Conservation (phyloP, 2,888 invertebrate genomes). For the Monochamus alternatus region DNA sequence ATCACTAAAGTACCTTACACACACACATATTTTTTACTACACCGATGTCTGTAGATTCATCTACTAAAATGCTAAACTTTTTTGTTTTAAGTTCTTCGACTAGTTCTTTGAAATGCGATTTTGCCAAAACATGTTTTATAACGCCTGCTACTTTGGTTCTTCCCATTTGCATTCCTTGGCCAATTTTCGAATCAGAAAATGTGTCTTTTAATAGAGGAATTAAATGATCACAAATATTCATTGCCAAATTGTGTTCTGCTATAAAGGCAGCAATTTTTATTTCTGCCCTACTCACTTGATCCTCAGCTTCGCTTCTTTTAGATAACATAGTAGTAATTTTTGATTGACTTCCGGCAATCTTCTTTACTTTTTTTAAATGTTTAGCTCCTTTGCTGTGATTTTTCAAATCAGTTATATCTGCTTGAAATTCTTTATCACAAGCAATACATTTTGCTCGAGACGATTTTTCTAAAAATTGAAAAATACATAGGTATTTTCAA, state of each 20-base stretch:
- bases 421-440: background rate
- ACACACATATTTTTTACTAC: slow-evolving; percentile 55
- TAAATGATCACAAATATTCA: slow-evolving; percentile 21
- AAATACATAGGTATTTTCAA: background rate
- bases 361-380: slow-evolving; percentile 28
- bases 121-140: slow-evolving; percentile 33
- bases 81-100: slow-evolving; percentile 18
- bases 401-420: slow-evolving; percentile 36
- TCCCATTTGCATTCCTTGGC: slow-evolving; percentile 17
- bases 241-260: slow-evolving; percentile 38
- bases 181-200: slow-evolving; percentile 38
- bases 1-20: slow-evolving; percentile 54
- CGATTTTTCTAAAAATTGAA: background rate
- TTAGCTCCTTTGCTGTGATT: slow-evolving; percentile 38
- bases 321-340: slow-evolving; percentile 26
- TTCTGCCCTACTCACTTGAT: slow-evolving; percentile 43
- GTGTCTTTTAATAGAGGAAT: background rate
- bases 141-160: slow-evolving; percentile 34
- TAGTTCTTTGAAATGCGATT: slow-evolving; percentile 28
- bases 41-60: slow-evolving; percentile 54
- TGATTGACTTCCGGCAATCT: slow-evolving; percentile 32
- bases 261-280: slow-evolving; percentile 53
- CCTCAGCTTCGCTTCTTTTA: slow-evolving; percentile 1
- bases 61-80: slow-evolving; percentile 47
- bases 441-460: background rate